Conservation (phyloP, 2,888 invertebrate species). For the Clivina fossor region DNA sequence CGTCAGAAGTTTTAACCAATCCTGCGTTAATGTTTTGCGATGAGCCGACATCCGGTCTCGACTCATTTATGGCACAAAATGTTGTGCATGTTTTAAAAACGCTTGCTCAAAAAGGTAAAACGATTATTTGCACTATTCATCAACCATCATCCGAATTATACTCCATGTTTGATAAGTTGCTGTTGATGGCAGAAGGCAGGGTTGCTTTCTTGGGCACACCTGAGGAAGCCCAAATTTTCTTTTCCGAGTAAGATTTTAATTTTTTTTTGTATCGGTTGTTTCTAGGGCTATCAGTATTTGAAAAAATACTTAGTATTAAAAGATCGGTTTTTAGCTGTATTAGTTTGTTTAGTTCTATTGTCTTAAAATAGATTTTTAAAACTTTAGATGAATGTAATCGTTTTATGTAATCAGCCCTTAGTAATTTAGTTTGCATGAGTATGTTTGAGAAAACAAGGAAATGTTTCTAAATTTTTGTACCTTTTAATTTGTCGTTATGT, state of each 20-base stretch:
- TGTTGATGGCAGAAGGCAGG: slow-evolving; percentile 89
- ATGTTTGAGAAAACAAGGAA: too few relatives aligned
- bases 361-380: too few relatives aligned
- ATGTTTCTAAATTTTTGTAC: too few relatives aligned
- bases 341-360: too few relatives aligned
- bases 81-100: slow-evolving; percentile 81
- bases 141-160: slow-evolving; percentile 93
- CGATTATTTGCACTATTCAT: slow-evolving; percentile 90
- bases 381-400: too few relatives aligned
- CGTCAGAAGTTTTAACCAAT: slow-evolving; percentile 94
- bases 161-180: slow-evolving; percentile 84
- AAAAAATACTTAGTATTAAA: too few relatives aligned
- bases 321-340: too few relatives aligned
- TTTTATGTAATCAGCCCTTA: too few relatives aligned
- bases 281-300: too few relatives aligned
- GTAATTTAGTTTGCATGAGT: too few relatives aligned
- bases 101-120: slow-evolving; percentile 79
- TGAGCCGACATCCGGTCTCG: slow-evolving; percentile 95
- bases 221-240: slow-evolving; percentile 76
- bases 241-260: slow-evolving; percentile 77
- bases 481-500: too few relatives aligned
- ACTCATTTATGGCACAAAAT: slow-evolving; percentile 95
- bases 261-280: too few relatives aligned
- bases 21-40: slow-evolving; percentile 96
- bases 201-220: slow-evolving; percentile 86